These are phyloP conservation scores for Nasonia giraulti DNA, from an alignment of 1,140 invertebrate species.

Conservation along the genomic window DNA sequence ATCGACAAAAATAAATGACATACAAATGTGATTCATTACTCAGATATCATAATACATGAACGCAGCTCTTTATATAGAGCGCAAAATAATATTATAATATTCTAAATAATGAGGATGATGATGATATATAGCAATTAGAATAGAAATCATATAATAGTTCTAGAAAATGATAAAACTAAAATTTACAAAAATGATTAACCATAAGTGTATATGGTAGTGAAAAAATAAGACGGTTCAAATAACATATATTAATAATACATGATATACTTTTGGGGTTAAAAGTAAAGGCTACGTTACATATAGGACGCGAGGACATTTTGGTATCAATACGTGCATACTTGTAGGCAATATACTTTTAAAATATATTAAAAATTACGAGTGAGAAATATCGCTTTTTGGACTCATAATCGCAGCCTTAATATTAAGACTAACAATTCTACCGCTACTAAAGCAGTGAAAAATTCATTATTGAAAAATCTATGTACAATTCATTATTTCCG, in stretches of 20 bases:
- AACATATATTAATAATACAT: constrained; percentile 47
- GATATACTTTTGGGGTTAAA: constrained; percentile 25
- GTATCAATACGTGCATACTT: constrained; percentile 49
- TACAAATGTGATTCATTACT: constrained; percentile 19
- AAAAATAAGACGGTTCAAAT: constrained; percentile 12
- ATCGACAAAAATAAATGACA: constrained; percentile 23
- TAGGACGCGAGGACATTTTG: constrained; percentile 44
- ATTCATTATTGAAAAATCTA: constrained; percentile 43
- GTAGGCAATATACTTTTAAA: constrained; percentile 38
- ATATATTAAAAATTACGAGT: constrained; percentile 44
- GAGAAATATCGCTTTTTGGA: constrained; percentile 43
- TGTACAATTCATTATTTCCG: constrained; percentile 42
- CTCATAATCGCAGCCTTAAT: constrained; percentile 45
- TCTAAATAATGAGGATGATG: constrained; percentile 3
- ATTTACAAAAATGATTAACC: constrained; percentile 45
- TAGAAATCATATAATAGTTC: constrained; percentile 7
- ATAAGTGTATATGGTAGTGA: constrained; percentile 28
- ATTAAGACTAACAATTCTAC: constrained; percentile 42
- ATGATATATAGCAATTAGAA: constrained; percentile 28
- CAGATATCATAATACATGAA: constrained; percentile 27
- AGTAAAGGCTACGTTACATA: constrained; percentile 39
- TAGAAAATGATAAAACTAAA: not conserved
- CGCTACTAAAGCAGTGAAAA: constrained; percentile 44
- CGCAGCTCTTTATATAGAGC: constrained; percentile 20
- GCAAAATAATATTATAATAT: constrained; percentile 16